Conservation (phyloP, 2,797 vertebrate genomes). For the Poeciliopsis turneri region DNA sequence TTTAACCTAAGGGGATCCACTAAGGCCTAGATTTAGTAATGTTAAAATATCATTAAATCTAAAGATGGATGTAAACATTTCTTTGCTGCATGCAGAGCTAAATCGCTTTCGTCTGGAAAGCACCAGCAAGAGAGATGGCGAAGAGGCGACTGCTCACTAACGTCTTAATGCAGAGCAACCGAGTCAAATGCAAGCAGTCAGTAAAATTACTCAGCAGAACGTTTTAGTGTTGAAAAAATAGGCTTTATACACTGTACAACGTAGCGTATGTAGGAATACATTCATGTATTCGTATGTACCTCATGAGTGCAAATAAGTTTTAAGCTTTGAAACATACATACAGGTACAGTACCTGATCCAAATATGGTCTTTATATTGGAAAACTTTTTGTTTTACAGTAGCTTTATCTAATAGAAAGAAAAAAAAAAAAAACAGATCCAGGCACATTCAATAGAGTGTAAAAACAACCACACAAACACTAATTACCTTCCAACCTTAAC, state of each 20-base stretch:
- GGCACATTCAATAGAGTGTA: slow-evolving; percentile 57
- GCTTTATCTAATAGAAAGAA: slow-evolving; percentile 41
- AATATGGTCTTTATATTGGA: slow-evolving; percentile 44
- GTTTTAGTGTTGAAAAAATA: slow-evolving; percentile 67
- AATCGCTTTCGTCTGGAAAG: slow-evolving; percentile 50
- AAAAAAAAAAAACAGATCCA: slow-evolving; percentile 42
- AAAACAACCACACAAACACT: slow-evolving; percentile 78
- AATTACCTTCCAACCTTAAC: slow-evolving; percentile 69
- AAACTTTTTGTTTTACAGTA: slow-evolving; percentile 60
- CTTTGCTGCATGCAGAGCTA: slow-evolving; percentile 63
- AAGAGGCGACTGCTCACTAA: slow-evolving; percentile 26
- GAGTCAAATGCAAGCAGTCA: slow-evolving; percentile 52
- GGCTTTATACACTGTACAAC: slow-evolving; percentile 64
- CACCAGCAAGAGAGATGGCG: slow-evolving; percentile 33
- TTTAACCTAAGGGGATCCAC: slow-evolving; percentile 2
- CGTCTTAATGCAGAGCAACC: slow-evolving; percentile 33
- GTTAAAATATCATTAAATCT: slow-evolving; percentile 52
- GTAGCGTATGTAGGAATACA: slow-evolving; percentile 61
- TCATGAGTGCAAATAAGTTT: slow-evolving; percentile 77
- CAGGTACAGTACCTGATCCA: slow-evolving; percentile 46
- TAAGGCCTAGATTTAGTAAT: slow-evolving; percentile 40
- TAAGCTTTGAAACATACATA: slow-evolving; percentile 42
- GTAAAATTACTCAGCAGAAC: slow-evolving; percentile 43
- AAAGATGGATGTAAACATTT: slow-evolving; percentile 46
- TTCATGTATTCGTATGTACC: slow-evolving; percentile 69